Conservation (phyloP, 2,888 invertebrate species). For the Napeogenes inachia region DNA sequence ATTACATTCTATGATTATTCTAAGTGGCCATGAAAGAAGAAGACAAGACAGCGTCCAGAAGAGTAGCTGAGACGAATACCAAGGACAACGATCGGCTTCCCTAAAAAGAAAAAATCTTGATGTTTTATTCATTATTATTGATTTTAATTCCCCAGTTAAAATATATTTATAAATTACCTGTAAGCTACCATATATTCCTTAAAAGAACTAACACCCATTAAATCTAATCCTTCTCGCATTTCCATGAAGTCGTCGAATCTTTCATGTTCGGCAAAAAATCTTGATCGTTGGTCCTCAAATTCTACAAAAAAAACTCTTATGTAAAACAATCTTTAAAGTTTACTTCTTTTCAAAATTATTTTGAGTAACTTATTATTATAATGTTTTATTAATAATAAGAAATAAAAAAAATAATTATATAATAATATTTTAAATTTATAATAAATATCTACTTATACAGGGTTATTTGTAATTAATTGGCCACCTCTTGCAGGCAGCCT, state of each 20-base stretch:
- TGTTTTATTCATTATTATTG: conserved; percentile 2
- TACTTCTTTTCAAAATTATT: conserved; percentile 6
- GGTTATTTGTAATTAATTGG: too few relatives aligned
- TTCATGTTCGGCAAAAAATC: conserved; percentile 89
- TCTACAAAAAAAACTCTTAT: conserved; percentile 56
- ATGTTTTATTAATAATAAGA: too few relatives aligned
- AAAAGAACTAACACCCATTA: conserved; percentile 79
- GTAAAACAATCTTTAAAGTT: conserved; percentile 6
- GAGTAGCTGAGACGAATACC: conserved; percentile 82
- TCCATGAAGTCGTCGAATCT: conserved; percentile 90
- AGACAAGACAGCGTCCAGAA: conserved; percentile 87
- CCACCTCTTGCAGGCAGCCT: too few relatives aligned
- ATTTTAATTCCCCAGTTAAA: too few relatives aligned
- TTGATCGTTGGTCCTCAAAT: conserved; percentile 87
- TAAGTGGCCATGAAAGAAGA: conserved; percentile 88
- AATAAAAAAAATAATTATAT: too few relatives aligned
- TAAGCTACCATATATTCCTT: conserved; percentile 77
- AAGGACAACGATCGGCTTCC: conserved; percentile 75
- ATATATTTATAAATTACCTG: conserved; percentile 47
- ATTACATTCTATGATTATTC: conserved; percentile 87
- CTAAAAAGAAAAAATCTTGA: conserved; percentile 39
- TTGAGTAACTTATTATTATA: too few relatives aligned
- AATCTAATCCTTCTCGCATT: conserved; percentile 87
- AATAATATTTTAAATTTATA: too few relatives aligned
- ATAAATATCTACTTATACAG: too few relatives aligned